Base-by-base conservation (phyloP, 2,113 vertebrate species). In the Cettia cetti region DNA sequence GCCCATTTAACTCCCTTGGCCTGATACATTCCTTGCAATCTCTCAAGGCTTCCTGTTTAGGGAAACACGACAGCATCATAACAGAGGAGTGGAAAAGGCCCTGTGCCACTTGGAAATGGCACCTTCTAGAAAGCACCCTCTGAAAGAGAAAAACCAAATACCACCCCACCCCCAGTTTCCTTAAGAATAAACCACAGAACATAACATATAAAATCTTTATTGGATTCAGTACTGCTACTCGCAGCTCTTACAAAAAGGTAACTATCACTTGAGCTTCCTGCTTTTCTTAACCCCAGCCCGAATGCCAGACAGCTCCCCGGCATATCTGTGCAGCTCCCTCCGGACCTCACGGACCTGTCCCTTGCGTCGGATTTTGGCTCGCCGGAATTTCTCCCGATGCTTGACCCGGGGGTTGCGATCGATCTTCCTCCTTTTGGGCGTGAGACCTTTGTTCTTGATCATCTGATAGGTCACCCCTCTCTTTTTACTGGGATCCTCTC, bases 321-420 rank as follows among this genome's bases (percentile, higher is more conserved):
- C 96, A 0, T 99, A 99, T 88, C 98, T 97, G 0, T 97, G 97
- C 71, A 98, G 95, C 78, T 99, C 99, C 61, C 91, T 95, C 2
- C 98, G 99, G 8, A 99, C 98, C 19, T 99, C 98, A 1, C 98
- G 98, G 22, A 99, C 99, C 97, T 99, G 99, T 42, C 99, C 99
- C 97, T 98, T 99, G 90, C 99, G 98, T 77, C 99, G 98, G 90
- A 99, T 99, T 76, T 98, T 99, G 75, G 99, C 99, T 16, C 98
- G 97, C 57, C 99, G 98, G 97, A 98, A 99, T 95, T 99, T 99
- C 97, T 99, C 99, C 87, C 99, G 97, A 54, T 99, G 98, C 94
- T 99, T 99, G 61, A 99, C 99, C 94, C 99, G 97, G 59, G 99
- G 99, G 94, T 99, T 99, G 8, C 99, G 98, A 79, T 99, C 99